Conservation (phyloP, 2,888 invertebrate species). For the Bedellia somnulentella region DNA sequence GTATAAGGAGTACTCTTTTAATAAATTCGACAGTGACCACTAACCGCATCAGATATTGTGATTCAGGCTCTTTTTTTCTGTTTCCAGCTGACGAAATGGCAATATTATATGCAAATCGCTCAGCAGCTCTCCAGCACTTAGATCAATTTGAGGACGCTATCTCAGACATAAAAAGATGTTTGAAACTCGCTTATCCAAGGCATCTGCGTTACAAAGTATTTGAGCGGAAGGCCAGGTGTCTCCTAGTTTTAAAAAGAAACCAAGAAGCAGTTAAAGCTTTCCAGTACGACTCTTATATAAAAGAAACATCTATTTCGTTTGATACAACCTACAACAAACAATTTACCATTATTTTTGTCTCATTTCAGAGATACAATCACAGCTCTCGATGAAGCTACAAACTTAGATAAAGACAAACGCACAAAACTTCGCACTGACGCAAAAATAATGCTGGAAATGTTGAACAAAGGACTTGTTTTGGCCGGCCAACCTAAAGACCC, state of each 20-base stretch:
- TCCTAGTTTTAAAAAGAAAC: conserved; percentile 68
- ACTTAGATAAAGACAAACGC: conserved; percentile 61
- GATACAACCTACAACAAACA: no score
- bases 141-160: conserved; percentile 68
- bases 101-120: conserved; percentile 77
- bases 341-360: not conserved
- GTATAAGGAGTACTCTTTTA: conserved; percentile 16
- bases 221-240: conserved; percentile 73
- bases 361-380: conserved; percentile 63
- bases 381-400: conserved; percentile 66
- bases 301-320: no score
- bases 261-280: conserved; percentile 67
- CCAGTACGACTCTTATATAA: no score
- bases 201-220: conserved; percentile 75
- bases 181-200: conserved; percentile 68
- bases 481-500: conserved; percentile 40
- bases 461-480: conserved; percentile 62
- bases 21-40: no score
- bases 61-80: conserved; percentile 6
- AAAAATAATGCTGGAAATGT: conserved; percentile 70
- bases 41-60: no score
- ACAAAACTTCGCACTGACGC: conserved; percentile 67
- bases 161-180: conserved; percentile 69
- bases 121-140: conserved; percentile 76
- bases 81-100: conserved; percentile 63